phyloP scores from a whole-genome alignment of 2,113 vertebrate genomes.

The Phalacrocorax carbo region DNA sequence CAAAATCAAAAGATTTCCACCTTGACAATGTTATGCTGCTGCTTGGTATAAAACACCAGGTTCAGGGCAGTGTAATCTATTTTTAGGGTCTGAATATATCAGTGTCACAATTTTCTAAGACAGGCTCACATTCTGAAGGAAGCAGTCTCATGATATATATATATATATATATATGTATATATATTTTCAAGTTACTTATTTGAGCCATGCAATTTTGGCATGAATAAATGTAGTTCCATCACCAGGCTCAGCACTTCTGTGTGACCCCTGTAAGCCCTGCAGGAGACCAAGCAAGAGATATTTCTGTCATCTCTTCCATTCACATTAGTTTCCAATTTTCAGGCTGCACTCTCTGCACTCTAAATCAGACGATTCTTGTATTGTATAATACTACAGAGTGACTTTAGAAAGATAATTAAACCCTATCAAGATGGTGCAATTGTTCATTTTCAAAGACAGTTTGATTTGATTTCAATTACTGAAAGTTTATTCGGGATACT shows the following conservation, averaged over 20 bases:
- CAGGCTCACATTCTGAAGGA: not conserved
- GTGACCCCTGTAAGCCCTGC: not conserved
- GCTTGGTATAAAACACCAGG: not conserved
- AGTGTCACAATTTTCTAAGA: not conserved
- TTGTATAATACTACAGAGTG: not conserved
- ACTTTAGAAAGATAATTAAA: not conserved
- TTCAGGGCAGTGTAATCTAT: not conserved
- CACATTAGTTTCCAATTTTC: not conserved
- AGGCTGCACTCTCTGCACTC: not conserved
- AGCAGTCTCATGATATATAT: not conserved
- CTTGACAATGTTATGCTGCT: not conserved
- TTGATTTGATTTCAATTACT: conserved; percentile 30
- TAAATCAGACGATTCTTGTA: not conserved
- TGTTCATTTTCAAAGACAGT: not conserved
- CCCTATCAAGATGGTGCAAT: not conserved
- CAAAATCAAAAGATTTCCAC: not conserved
- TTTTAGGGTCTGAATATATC: not conserved
- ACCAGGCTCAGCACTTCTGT: not conserved
- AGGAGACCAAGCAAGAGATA: not conserved
- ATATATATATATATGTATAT: not conserved
- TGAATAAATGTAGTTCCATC: not conserved
- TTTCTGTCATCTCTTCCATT: not conserved
- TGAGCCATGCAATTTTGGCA: not conserved
- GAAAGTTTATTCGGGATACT: not conserved
- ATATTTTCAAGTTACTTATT: not conserved